phyloP scores from a whole-genome alignment of 2,797 vertebrate genomes.

The Cossypha niveicapilla region DNA sequence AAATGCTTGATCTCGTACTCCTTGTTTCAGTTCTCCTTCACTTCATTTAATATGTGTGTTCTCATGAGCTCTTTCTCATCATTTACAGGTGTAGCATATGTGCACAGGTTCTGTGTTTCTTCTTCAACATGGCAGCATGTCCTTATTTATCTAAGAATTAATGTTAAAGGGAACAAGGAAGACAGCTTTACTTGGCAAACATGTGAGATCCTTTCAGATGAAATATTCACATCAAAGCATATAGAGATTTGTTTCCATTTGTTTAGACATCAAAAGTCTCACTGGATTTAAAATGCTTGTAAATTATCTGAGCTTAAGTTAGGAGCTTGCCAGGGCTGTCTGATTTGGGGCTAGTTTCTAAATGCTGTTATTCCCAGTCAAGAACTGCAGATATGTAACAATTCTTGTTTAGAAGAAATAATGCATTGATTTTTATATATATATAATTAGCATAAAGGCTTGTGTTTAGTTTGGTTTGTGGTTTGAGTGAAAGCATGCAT shows the following conservation, averaged over 20 bases:
- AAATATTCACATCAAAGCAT: neutral
- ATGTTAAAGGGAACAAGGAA: neutral
- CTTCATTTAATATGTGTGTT: neutral
- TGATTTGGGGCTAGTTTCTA: neutral
- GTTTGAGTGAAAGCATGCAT: neutral
- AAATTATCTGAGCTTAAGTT: neutral
- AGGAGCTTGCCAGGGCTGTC: neutral
- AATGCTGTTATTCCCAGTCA: neutral
- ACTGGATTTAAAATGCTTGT: neutral
- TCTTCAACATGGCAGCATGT: neutral
- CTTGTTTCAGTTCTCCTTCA: neutral
- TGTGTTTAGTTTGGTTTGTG: neutral
- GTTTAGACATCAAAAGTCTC: constrained; percentile 14
- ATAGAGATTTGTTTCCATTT: constrained; percentile 33
- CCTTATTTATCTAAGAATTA: neutral
- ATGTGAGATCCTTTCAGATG: neutral
- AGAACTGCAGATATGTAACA: neutral
- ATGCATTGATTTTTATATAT: neutral
- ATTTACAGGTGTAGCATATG: rapidly evolving
- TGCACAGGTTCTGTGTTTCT: neutral
- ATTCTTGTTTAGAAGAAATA: neutral
- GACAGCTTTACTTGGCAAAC: neutral
- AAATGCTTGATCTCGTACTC: neutral
- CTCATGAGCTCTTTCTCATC: neutral
- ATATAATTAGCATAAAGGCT: neutral